Percentiles rank a stretch among this genome's conserved stretches.
These are phyloP conservation scores for Limosa lapponica DNA, from an alignment of 2,797 vertebrate genomes.

Conservation along the genomic window DNA sequence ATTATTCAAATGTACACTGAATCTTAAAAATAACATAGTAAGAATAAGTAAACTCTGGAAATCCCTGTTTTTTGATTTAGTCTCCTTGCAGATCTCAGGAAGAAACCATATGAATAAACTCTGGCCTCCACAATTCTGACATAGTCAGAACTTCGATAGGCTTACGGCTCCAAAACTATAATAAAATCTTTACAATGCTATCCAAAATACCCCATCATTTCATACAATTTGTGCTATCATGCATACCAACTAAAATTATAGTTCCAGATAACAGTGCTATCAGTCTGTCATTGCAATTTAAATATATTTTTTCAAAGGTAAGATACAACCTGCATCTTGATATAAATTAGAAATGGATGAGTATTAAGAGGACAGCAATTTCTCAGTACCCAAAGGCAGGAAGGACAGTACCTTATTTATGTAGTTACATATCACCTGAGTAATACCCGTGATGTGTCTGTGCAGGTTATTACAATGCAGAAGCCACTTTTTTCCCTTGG, in stretches of 20 bases:
- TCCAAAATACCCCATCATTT: constrained; percentile 64
- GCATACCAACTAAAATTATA: constrained; percentile 52
- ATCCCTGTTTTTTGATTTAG: constrained; percentile 52
- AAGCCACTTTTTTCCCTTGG: not conserved
- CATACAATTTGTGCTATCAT: constrained; percentile 42
- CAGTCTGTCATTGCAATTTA: constrained; percentile 39
- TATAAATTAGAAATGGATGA: constrained; percentile 27
- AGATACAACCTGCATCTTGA: not conserved
- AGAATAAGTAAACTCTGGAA: constrained; percentile 52
- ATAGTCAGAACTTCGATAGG: not conserved
- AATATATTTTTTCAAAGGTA: constrained; percentile 42
- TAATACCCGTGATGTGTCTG: not conserved
- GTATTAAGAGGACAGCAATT: not conserved
- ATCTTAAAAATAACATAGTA: constrained; percentile 40
- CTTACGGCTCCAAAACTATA: constrained; percentile 1
- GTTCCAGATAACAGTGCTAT: constrained; percentile 62
- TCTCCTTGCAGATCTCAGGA: constrained; percentile 32
- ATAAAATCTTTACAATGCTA: constrained; percentile 50
- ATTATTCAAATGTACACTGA: not conserved
- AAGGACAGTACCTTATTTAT: constrained; percentile 14
- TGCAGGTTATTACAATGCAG: constrained; percentile 27
- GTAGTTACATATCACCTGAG: constrained; percentile 28
- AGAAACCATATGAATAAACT: constrained; percentile 37
- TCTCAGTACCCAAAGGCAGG: not conserved
- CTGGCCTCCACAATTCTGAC: not conserved